phyloP scores from a whole-genome alignment of 2,888 invertebrate genomes.

The Catocala fraxini region DNA sequence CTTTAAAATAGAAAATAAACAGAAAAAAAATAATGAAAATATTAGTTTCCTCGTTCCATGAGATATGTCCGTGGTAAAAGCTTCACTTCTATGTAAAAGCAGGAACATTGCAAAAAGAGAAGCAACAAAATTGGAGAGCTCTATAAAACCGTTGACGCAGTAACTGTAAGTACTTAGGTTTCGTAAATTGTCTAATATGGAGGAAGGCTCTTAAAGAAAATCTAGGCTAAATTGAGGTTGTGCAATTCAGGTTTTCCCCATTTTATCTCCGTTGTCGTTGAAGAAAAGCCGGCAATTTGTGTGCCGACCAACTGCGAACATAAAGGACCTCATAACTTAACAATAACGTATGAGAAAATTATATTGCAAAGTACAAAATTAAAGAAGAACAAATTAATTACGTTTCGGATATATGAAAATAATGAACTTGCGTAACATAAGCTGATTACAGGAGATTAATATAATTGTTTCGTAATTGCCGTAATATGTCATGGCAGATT shows the following conservation, averaged over 20 bases:
- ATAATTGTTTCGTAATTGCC: conserved; percentile 7
- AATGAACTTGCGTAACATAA: not conserved
- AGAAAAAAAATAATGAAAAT: too few relatives aligned
- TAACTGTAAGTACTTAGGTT: conserved; percentile 9
- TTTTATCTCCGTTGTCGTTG: conserved; percentile 23
- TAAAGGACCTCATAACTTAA: conserved; percentile 7
- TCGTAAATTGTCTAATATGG: conserved; percentile 8
- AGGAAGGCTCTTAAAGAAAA: conserved; percentile 12
- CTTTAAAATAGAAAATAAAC: too few relatives aligned
- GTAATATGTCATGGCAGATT: conserved; percentile 6
- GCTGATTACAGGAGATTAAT: conserved; percentile 1
- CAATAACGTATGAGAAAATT: not conserved
- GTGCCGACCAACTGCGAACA: conserved; percentile 11
- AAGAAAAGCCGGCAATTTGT: conserved; percentile 34
- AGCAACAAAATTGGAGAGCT: not conserved
- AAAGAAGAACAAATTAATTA: conserved; percentile 1
- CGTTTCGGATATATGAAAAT: not conserved
- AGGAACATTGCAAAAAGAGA: too few relatives aligned
- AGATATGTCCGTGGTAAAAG: too few relatives aligned
- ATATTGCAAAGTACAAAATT: not conserved
- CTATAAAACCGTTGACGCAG: not conserved
- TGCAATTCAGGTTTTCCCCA: conserved; percentile 17
- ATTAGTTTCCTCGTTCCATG: too few relatives aligned
- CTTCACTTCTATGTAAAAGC: too few relatives aligned
- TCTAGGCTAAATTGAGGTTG: conserved; percentile 17